Base-by-base conservation (phyloP, 2,797 vertebrate species). In the Aldrovandia affinis region DNA sequence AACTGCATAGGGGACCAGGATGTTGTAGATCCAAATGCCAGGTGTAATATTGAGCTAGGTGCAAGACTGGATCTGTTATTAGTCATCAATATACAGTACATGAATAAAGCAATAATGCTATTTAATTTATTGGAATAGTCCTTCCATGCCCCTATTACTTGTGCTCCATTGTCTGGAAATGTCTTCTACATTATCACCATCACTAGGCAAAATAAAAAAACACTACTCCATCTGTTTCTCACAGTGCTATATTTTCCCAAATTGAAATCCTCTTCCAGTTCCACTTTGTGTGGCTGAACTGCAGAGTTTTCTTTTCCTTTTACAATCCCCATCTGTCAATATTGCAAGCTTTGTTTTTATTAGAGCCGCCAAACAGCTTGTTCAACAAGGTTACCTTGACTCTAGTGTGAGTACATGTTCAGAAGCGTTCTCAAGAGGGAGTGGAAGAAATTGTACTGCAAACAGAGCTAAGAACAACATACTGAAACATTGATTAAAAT, bases 301-400 rank as follows among this genome's bases (percentile, higher is more conserved):
- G 44, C 3, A 20, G 55, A 25, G 20, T 75, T 75, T 75, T 70
- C 68, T 28, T 1, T 83, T 85, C 75, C 84, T 88, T 87, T 87
- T 82, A 83, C 83, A 79, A 77, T 83, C 68, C 78, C 54, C 30
- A 82, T 87, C 83, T 89, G 89, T 88, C 89, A 90, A 89, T 86
- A 90, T 83, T 42, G 42, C 84, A 80, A 88, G 85, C 86, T 87
- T 87, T 89, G 86, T 83, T 87, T 89, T 87, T 87, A 88, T 88
- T 88, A 89, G 85, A 87, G 82, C 81, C 83, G n/a, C 84, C 83
- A 88, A 89, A 90, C 85, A 89, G 85, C 80, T 86, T 88, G 86
- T 86, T 87, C 83, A 83, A 87, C 86, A 88, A 30, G 28, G 79
- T 55, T 83, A 86, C 75, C 81, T 86, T 81, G 68, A 83, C 82